These are phyloP conservation scores for Melanotaenia trifasciata DNA, from an alignment of 2,797 vertebrate genomes.

Conservation along the genomic window DNA sequence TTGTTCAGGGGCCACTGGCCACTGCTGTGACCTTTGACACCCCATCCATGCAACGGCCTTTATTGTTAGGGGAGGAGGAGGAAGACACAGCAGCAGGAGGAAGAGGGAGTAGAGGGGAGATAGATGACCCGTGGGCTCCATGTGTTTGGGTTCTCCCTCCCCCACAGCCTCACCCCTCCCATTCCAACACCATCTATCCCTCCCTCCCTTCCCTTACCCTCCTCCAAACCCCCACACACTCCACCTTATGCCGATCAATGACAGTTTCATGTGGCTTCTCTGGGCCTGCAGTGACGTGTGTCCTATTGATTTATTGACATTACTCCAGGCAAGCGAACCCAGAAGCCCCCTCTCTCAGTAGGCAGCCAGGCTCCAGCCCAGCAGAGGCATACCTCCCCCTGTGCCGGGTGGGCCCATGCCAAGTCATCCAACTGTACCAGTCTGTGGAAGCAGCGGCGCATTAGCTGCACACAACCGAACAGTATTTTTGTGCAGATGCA, in stretches of 20 bases:
- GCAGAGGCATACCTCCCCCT: slow-evolving; percentile 65
- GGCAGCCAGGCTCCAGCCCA: slow-evolving; percentile 81
- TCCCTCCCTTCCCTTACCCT: slow-evolving; percentile 45
- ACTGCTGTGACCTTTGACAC: slow-evolving; percentile 78
- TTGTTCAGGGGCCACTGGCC: slow-evolving; percentile 69
- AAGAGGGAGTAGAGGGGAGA: slow-evolving; percentile 27
- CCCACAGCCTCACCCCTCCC: slow-evolving; percentile 62
- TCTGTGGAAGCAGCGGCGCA: slow-evolving; percentile 58
- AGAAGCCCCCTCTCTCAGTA: slow-evolving; percentile 78
- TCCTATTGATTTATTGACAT: slow-evolving; percentile 89
- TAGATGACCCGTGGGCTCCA: slow-evolving; percentile 66
- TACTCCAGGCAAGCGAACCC: slow-evolving; percentile 81
- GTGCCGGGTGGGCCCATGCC: slow-evolving; percentile 68
- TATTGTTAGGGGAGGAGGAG: slow-evolving; percentile 61
- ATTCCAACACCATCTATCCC: slow-evolving; percentile 58
- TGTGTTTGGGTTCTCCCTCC: slow-evolving; percentile 59
- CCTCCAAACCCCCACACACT: slow-evolving; percentile 46
- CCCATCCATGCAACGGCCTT: slow-evolving; percentile 48
- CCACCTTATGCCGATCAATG: slow-evolving; percentile 85
- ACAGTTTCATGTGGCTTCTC: slow-evolving; percentile 88
- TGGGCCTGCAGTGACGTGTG: slow-evolving; percentile 86
- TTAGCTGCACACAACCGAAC: slow-evolving; percentile 60
- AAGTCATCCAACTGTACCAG: slow-evolving; percentile 75
- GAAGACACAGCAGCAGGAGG: slow-evolving; percentile 43
- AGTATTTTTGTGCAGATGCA: slow-evolving; percentile 47